Evolutionary conservation across 2,888 invertebrate genomes (phyloP), one percentile per base, ranked within the genome.

Genomic region (Lepetodrilus schrolli): DNA sequence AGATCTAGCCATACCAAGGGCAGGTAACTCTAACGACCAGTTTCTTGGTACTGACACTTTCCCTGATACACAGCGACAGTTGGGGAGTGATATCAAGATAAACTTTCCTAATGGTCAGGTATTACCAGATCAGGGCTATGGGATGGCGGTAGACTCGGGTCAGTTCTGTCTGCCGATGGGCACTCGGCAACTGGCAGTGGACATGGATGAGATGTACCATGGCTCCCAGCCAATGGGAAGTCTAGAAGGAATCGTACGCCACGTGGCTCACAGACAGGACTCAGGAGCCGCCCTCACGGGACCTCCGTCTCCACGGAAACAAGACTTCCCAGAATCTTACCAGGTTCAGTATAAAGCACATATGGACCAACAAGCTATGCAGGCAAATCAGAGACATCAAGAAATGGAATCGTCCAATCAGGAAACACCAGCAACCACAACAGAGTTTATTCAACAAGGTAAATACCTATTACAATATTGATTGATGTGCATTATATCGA

Each of bases 301-400:
- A 3, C 58, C 58, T 3, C n/a, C 58, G 17, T 58, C 58, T 10
- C 58, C 58, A 48, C 43, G 65, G 74, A 48, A 37, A 20, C 34
- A 26, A 30, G 73, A 73, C 17, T 36, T 17, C n/a, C 38, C 43
- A 17, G 74, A 70, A 48, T 66, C 49, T 1, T 43, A 43, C 21
- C 58, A 43, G n/a, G 8, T 20, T 23, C 74, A 72, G 21, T 74
- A 74, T 58, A 74, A 71, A 51, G 74, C 66, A 5, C 58, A 58
- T 13, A 7, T 30, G 10, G 58, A 58, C 26, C 58, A 58, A 30
- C 58, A 23, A 58, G 30, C 34, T 23, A 26, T 7, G 3, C 34
- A 26, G 4, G n/a, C 58, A 26, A 58, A 30, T 58, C 58, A 58
- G 58, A 58, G 8, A 30, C 26, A 17, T 23, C 58, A 23, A 23